A percentile compares a stretch with the other conserved stretches of the same genome.
phyloP scores from a whole-genome alignment of 1,140 invertebrate genomes.

The Drosophila burlai region DNA sequence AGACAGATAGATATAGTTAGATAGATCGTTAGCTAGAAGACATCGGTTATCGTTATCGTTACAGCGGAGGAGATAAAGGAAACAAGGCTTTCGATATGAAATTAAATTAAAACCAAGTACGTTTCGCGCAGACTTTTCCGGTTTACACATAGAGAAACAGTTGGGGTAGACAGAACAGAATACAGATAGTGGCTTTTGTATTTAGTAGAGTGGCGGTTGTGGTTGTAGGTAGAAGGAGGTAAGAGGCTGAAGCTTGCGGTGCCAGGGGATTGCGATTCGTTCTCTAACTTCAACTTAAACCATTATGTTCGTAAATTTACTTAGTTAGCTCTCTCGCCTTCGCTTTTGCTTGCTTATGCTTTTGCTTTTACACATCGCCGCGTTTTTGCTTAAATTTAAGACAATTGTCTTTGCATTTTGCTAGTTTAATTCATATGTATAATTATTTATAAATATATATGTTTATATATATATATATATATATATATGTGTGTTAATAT shows the following conservation, averaged over 20 bases:
- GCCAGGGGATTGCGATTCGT: slow-evolving; percentile 37
- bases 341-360: slow-evolving; percentile 6
- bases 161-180: slow-evolving; percentile 20
- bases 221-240: slow-evolving; percentile 28
- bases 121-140: slow-evolving; percentile 46
- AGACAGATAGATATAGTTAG: slow-evolving; percentile 1
- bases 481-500: slow-evolving; percentile 46
- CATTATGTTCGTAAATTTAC: slow-evolving; percentile 37
- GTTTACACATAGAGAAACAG: slow-evolving; percentile 33
- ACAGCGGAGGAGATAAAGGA: slow-evolving; percentile 55
- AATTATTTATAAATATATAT: slow-evolving; percentile 74
- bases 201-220: slow-evolving; percentile 12
- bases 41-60: slow-evolving; percentile 12
- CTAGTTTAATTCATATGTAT: slow-evolving; percentile 63
- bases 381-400: slow-evolving; percentile 52
- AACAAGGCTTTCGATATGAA: slow-evolving; percentile 77
- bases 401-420: slow-evolving; percentile 67
- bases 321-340: slow-evolving; percentile 31
- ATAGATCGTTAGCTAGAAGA: slow-evolving; percentile 39
- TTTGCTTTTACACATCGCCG: slow-evolving; percentile 19
- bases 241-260: slow-evolving; percentile 46
- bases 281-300: slow-evolving; percentile 55
- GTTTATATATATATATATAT: slow-evolving; percentile 46
- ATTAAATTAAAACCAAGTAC: slow-evolving; percentile 70
- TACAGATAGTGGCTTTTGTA: slow-evolving; percentile 10